Evolutionary conservation across 2,888 invertebrate genomes (phyloP).

Genomic region (Sialis fuliginosa): DNA sequence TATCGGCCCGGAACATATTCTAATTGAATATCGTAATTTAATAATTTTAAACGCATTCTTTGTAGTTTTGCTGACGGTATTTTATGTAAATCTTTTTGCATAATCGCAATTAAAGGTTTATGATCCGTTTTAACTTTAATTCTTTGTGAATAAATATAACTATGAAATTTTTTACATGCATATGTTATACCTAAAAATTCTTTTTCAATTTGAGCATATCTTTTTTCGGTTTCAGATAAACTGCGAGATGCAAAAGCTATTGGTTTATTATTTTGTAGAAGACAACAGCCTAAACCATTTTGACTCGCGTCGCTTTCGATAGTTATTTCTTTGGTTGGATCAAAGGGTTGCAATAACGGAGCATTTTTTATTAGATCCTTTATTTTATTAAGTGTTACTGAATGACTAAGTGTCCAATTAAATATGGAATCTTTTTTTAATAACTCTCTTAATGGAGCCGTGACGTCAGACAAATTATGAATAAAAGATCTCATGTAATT

Average conservation of each 20-base stretch:
- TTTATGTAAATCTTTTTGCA: slow-evolving; percentile 4
- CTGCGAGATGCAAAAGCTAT: slow-evolving; percentile 10
- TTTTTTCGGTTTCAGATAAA: slow-evolving; percentile 7
- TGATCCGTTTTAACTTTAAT: slow-evolving; percentile 6
- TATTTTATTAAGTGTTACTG: slow-evolving; percentile 4
- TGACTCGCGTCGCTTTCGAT: slow-evolving; percentile 4
- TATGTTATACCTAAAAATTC: slow-evolving; percentile 3
- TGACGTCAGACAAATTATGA: slow-evolving; percentile 5
- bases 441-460: slow-evolving; percentile 6
- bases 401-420: slow-evolving; percentile 5
- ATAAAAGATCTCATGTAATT: too few species aligned
- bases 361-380: slow-evolving; percentile 5
- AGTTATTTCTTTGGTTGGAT: slow-evolving; percentile 5
- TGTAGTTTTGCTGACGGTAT: slow-evolving; percentile 4
- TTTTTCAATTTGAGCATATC: slow-evolving; percentile 9
- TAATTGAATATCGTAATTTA: slow-evolving; percentile 5
- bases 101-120: slow-evolving; percentile 6
- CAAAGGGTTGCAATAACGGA: slow-evolving; percentile 5
- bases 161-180: slow-evolving; percentile 7
- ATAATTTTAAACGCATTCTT: slow-evolving; percentile 6
- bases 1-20: too few species aligned
- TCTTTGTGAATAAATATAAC: slow-evolving; percentile 4
- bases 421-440: slow-evolving; percentile 6
- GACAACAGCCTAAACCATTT: slow-evolving; percentile 7
- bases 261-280: slow-evolving; percentile 8